These are phyloP conservation scores for Rhabdornis inornatus DNA, from an alignment of 2,113 vertebrate species.

Conservation along the genomic window DNA sequence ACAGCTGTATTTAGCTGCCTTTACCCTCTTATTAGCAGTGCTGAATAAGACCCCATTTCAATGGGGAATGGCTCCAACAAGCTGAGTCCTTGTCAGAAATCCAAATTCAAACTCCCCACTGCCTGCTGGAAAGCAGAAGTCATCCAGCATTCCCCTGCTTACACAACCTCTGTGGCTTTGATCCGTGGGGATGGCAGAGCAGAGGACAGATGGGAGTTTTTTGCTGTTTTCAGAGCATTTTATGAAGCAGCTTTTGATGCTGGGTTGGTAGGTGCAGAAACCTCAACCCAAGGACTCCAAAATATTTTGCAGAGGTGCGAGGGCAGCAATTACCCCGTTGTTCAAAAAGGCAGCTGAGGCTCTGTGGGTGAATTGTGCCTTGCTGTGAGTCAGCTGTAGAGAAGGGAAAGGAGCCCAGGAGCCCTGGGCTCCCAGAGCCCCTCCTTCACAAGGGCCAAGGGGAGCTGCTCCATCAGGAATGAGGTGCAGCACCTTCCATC, in stretches of 20 bases:
- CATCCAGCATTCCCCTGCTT: neutral
- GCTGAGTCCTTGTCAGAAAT: neutral
- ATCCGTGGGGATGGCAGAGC: accelerated
- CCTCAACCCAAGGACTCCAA: neutral
- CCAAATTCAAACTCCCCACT: neutral
- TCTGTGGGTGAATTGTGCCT: neutral
- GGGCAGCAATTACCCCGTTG: neutral
- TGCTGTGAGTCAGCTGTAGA: neutral
- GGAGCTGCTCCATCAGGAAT: neutral
- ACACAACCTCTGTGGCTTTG: neutral
- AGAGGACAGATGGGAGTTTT: neutral
- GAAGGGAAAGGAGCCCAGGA: neutral
- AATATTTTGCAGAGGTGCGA: neutral
- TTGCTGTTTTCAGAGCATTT: neutral
- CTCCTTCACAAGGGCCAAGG: neutral
- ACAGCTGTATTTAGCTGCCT: constrained; percentile 61
- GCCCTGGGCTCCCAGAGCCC: neutral
- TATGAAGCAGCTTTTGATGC: neutral
- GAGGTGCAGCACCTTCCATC: neutral
- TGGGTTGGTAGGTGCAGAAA: accelerated
- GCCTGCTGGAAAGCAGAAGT: constrained; percentile 27
- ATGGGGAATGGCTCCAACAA: constrained; percentile 11
- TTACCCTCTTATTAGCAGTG: constrained; percentile 54
- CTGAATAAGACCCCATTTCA: constrained; percentile 47
- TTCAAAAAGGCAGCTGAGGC: neutral